Evolutionary conservation across 2,888 invertebrate species (phyloP).

Genomic region (Dicyrtomina minuta): DNA sequence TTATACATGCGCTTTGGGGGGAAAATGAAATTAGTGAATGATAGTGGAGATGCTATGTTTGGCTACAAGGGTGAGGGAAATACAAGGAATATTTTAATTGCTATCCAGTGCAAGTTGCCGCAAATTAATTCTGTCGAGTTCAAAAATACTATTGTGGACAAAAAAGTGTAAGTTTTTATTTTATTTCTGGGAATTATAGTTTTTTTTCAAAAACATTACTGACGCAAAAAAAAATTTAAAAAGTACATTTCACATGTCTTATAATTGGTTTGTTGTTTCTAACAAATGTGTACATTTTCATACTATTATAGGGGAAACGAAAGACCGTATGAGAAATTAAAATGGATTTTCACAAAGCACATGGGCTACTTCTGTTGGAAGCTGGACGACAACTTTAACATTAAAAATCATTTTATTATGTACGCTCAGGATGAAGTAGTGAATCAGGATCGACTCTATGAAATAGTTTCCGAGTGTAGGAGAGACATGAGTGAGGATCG

Average conservation of each 20-base stretch:
- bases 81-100: constrained; percentile 24
- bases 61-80: constrained; percentile 26
- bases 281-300: too few relatives aligned
- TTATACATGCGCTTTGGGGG: constrained; percentile 21
- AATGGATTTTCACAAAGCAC: constrained; percentile 26
- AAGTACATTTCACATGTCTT: too few relatives aligned
- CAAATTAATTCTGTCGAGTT: not conserved
- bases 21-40: constrained; percentile 20
- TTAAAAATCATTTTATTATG: constrained; percentile 15
- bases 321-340: constrained; percentile 28
- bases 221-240: too few relatives aligned
- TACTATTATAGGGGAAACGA: constrained; percentile 2
- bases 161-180: constrained; percentile 17
- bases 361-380: constrained; percentile 28
- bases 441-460: constrained; percentile 1
- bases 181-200: too few relatives aligned
- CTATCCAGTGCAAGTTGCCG: not conserved
- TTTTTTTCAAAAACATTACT: not conserved
- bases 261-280: too few relatives aligned
- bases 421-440: not conserved
- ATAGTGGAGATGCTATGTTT: constrained; percentile 35
- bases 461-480: constrained; percentile 3
- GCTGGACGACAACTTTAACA: constrained; percentile 15
- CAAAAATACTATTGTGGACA: not conserved
- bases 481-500: constrained; percentile 23